Conservation (phyloP, 2,113 vertebrate species). For the Porphyrio hochstetteri region DNA sequence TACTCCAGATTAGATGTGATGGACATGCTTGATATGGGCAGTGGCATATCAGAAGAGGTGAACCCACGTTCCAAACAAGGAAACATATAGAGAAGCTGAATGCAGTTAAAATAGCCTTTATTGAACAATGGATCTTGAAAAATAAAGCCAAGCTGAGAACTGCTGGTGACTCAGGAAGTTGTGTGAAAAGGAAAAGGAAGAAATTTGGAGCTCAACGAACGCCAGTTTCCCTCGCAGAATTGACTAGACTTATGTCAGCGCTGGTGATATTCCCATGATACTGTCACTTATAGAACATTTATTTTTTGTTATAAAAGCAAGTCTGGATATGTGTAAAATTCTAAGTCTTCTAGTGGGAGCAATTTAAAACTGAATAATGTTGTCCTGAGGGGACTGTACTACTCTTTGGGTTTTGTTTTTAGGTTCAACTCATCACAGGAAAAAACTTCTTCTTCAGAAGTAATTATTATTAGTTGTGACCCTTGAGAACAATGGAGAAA, state of each 20-base stretch:
- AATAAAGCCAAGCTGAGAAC: not conserved
- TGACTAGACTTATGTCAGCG: constrained; percentile 24
- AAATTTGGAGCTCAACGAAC: not conserved
- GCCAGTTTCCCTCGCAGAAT: not conserved
- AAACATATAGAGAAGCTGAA: not conserved
- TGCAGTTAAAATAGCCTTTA: not conserved
- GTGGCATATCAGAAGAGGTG: not conserved
- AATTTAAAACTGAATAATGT: constrained; percentile 68
- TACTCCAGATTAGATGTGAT: not conserved
- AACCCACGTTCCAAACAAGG: not conserved
- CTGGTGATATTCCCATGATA: constrained; percentile 49
- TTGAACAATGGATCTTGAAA: not conserved
- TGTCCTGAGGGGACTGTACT: constrained; percentile 29
- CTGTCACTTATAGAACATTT: constrained; percentile 61
- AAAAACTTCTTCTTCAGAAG: constrained; percentile 12
- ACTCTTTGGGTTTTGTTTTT: constrained; percentile 60
- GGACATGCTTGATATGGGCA: not conserved
- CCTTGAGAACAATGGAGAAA: not conserved
- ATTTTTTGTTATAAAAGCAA: constrained; percentile 71
- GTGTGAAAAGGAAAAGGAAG: not conserved
- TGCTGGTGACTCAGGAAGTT: constrained; percentile 8
- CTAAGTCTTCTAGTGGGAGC: constrained; percentile 56
- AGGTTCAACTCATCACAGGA: constrained; percentile 45
- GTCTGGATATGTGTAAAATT: constrained; percentile 57
- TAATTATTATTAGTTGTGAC: constrained; percentile 42